phyloP scores from a whole-genome alignment of 2,797 vertebrate species.

The Pachyuromys duprasi region DNA sequence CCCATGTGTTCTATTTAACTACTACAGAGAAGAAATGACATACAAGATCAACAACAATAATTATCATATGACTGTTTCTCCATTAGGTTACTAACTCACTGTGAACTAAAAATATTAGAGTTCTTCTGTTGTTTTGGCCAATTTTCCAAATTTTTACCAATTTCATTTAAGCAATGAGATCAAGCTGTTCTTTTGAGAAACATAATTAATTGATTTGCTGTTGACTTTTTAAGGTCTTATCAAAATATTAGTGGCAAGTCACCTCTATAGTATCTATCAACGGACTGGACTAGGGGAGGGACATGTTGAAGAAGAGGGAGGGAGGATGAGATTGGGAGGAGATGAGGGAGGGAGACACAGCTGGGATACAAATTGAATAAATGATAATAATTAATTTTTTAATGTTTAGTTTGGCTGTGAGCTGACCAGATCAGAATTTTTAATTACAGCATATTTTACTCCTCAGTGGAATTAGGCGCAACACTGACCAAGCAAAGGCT shows the following conservation, averaged over 20 bases:
- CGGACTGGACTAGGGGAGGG: no score
- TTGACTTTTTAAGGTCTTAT: neutral
- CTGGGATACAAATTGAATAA: no score
- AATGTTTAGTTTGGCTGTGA: neutral
- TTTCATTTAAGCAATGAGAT: slow-evolving; percentile 19
- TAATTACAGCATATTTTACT: slow-evolving; percentile 36
- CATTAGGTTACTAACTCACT: neutral
- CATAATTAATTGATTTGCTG: neutral
- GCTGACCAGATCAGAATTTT: neutral
- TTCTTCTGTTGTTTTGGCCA: neutral
- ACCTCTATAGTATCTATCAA: no score
- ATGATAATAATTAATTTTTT: no score
- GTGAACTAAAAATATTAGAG: neutral
- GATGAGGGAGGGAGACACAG: no score
- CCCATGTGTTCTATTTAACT: neutral
- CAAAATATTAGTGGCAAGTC: neutral
- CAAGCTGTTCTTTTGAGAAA: neutral
- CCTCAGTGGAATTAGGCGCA: slow-evolving; percentile 25
- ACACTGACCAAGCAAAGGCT: slow-evolving; percentile 45
- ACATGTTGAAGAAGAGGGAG: no score
- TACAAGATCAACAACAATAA: neutral
- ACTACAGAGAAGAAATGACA: neutral
- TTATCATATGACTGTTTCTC: neutral
- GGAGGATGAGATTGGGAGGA: no score
- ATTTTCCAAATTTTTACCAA: neutral